Conservation (phyloP, 2,888 invertebrate species). For the Notodonta ziczac region DNA sequence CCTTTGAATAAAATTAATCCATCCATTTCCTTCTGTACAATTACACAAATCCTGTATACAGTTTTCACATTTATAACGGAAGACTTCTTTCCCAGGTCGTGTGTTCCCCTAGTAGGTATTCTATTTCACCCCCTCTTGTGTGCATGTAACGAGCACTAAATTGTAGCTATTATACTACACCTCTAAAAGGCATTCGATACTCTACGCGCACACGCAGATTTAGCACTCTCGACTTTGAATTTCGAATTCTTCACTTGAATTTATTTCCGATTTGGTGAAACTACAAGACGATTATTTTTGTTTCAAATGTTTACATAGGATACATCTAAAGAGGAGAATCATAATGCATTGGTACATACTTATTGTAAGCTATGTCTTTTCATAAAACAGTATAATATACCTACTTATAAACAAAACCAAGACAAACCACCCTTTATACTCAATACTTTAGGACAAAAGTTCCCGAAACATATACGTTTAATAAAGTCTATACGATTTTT, state of each 20-base stretch:
- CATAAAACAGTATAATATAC: too few relatives aligned
- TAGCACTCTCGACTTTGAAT: conserved; percentile 2
- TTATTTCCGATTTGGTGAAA: conserved; percentile 27
- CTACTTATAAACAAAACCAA: too few relatives aligned
- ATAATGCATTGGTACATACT: too few relatives aligned
- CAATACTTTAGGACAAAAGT: too few relatives aligned
- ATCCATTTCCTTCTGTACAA: neutral
- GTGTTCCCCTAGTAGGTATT: conserved; percentile 13
- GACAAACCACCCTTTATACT: too few relatives aligned
- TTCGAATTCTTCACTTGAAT: conserved; percentile 13
- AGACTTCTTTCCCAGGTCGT: conserved; percentile 10
- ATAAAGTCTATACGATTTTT: too few relatives aligned
- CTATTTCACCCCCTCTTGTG: conserved; percentile 21
- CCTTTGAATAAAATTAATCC: too few relatives aligned
- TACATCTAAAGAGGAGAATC: too few relatives aligned
- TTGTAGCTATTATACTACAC: conserved; percentile 14
- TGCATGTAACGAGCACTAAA: conserved; percentile 28
- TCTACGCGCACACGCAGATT: conserved; percentile 10
- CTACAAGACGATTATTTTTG: conserved; percentile 26
- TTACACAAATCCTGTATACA: conserved; percentile 10
- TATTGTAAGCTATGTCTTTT: too few relatives aligned
- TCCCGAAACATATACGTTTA: too few relatives aligned
- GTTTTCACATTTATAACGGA: conserved; percentile 7
- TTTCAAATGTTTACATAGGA: neutral
- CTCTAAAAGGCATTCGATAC: conserved; percentile 10